A percentile compares a stretch with the other conserved stretches of the same genome.
Conservation (phyloP, 2,888 invertebrate species). For the Chalcosyrphus nemorum region DNA sequence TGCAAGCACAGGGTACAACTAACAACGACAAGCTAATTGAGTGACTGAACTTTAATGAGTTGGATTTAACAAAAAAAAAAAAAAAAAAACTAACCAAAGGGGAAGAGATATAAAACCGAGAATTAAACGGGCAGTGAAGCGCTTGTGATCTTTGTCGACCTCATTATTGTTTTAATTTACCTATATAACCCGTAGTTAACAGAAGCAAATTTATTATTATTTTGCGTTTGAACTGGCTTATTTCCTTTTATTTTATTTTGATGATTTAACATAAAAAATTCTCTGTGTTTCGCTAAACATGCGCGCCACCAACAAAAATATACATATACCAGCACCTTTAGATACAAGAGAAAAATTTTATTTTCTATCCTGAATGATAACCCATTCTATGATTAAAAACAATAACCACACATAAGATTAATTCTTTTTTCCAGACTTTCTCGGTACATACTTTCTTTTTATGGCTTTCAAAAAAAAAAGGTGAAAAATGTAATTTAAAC, state of each 20-base stretch:
- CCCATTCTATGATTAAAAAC: too few relatives aligned
- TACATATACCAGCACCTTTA: too few relatives aligned
- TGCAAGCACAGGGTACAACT: not conserved
- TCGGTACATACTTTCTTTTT: too few relatives aligned
- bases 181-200: conserved; percentile 3
- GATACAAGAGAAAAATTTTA: too few relatives aligned
- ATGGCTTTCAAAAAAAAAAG: too few relatives aligned
- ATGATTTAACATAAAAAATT: not conserved
- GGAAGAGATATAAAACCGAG: not conserved
- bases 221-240: not conserved
- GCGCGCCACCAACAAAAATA: too few relatives aligned
- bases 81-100: not conserved
- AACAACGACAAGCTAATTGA: not conserved
- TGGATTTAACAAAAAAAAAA: not conserved
- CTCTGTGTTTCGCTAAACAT: too few relatives aligned
- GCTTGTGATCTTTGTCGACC: conserved; percentile 6
- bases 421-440: too few relatives aligned
- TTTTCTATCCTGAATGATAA: too few relatives aligned
- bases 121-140: conserved; percentile 9
- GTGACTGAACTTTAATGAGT: not conserved
- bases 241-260: not conserved
- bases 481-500: too few relatives aligned
- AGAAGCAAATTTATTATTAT: conserved; percentile 12
- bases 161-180: conserved; percentile 1
- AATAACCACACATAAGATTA: too few relatives aligned